These are phyloP conservation scores for Lophius americanus DNA, from an alignment of 2,797 vertebrate genomes.

Conservation along the genomic window DNA sequence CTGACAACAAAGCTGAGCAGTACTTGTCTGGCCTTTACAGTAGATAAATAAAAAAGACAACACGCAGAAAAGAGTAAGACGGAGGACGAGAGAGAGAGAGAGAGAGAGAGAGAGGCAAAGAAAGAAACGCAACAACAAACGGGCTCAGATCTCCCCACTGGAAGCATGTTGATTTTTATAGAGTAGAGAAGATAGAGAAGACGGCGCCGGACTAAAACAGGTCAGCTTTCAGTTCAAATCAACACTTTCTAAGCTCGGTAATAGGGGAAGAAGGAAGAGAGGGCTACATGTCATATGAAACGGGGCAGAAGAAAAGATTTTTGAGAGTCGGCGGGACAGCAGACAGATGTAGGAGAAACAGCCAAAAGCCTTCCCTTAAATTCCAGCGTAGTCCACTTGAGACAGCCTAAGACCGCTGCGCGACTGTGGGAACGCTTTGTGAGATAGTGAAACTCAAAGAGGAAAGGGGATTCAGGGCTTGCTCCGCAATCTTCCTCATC, in stretches of 20 bases:
- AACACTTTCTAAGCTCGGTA: slow-evolving; percentile 69
- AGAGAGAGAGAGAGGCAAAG: slow-evolving; percentile 15
- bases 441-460: slow-evolving; percentile 14
- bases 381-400: slow-evolving; percentile 6
- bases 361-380: slow-evolving; percentile 31
- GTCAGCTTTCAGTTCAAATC: slow-evolving; percentile 80
- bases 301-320: slow-evolving; percentile 32
- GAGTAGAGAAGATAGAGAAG: slow-evolving; percentile 79
- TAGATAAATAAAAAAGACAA: slow-evolving; percentile 84
- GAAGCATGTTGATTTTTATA: slow-evolving; percentile 84
- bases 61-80: slow-evolving; percentile 64
- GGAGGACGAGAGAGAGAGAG: slow-evolving; percentile 30
- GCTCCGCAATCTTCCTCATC: slow-evolving; percentile 36
- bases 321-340: slow-evolving; percentile 42
- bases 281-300: slow-evolving; percentile 54
- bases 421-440: slow-evolving; percentile 16
- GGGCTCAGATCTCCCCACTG: slow-evolving; percentile 76
- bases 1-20: slow-evolving; percentile 87
- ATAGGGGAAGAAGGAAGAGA: slow-evolving; percentile 62
- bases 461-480: slow-evolving; percentile 11
- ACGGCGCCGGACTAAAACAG: slow-evolving; percentile 72
- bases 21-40: slow-evolving; percentile 83
- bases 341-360: slow-evolving; percentile 46
- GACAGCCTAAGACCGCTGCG: slow-evolving; percentile 16
- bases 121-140: slow-evolving; percentile 69